Conservation (phyloP, 1,140 invertebrate genomes). For the Melanaphis sacchari region DNA sequence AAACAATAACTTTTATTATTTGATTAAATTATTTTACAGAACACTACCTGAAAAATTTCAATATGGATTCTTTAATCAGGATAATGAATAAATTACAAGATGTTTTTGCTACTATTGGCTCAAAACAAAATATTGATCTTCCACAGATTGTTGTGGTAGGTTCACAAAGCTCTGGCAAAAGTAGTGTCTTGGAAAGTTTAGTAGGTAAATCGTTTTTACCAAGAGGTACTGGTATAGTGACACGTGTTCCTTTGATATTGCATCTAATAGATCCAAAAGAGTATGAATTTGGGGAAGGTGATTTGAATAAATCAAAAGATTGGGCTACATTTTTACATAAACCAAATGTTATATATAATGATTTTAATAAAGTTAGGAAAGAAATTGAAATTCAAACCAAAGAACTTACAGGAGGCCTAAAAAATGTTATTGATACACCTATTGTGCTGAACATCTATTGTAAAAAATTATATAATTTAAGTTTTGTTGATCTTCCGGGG, state of each 20-base stretch:
- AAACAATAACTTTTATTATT: background rate
- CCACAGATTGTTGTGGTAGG: slow-evolving; percentile 61
- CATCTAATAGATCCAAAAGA: slow-evolving; percentile 49
- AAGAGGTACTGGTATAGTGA: slow-evolving; percentile 59
- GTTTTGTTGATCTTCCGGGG: slow-evolving; percentile 93
- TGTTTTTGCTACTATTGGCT: slow-evolving; percentile 49
- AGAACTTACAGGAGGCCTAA: slow-evolving; percentile 73
- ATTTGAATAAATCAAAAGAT: slow-evolving; percentile 68
- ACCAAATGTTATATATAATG: slow-evolving; percentile 72
- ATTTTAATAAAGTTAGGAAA: slow-evolving; percentile 74
- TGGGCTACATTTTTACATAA: slow-evolving; percentile 78
- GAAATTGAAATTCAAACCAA: slow-evolving; percentile 81
- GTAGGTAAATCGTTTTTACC: slow-evolving; percentile 61
- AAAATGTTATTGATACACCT: slow-evolving; percentile 75
- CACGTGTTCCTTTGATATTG: slow-evolving; percentile 59
- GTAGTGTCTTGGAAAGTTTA: slow-evolving; percentile 61
- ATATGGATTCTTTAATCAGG: slow-evolving; percentile 59
- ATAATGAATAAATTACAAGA: slow-evolving; percentile 60
- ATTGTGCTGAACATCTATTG: slow-evolving; percentile 75
- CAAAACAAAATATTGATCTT: slow-evolving; percentile 54
- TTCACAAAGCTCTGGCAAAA: slow-evolving; percentile 65
- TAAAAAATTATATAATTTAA: slow-evolving; percentile 87
- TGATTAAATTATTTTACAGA: slow-evolving; percentile 31
- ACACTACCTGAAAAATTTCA: background rate
- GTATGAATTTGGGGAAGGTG: background rate